These are phyloP conservation scores for Elgaria multicarinata DNA, from an alignment of 2,113 vertebrate genomes.

Conservation along the genomic window DNA sequence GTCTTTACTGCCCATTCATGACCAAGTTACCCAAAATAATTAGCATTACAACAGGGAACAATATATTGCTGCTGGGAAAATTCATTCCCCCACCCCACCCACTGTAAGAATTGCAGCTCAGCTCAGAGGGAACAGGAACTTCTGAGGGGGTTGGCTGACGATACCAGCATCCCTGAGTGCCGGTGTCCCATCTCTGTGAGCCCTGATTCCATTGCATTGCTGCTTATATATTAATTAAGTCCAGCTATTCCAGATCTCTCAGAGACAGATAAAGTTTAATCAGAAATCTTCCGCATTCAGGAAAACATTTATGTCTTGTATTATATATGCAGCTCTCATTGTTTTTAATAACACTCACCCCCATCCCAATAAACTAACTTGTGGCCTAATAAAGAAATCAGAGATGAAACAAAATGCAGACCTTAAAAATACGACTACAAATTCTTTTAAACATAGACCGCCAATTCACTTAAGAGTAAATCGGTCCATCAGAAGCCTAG, in stretches of 20 bases:
- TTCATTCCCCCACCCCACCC: no score
- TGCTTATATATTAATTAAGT: conserved; percentile 13
- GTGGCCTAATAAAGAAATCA: not conserved
- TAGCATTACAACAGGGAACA: no score
- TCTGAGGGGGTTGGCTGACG: no score
- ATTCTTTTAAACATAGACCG: not conserved
- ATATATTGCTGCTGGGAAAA: no score
- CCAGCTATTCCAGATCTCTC: not conserved
- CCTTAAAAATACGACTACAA: not conserved
- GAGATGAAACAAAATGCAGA: not conserved
- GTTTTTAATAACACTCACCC: not conserved
- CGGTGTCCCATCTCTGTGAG: no score
- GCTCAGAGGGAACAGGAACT: no score
- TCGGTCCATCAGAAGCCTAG: not conserved
- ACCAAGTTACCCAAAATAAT: no score
- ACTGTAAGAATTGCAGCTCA: no score
- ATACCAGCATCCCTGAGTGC: no score
- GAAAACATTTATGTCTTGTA: not conserved
- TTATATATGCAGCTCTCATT: not conserved
- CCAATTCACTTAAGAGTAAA: not conserved
- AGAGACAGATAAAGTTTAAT: not conserved
- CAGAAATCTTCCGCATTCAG: not conserved
- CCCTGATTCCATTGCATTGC: not conserved
- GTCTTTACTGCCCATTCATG: no score
- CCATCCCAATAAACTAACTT: not conserved